These are phyloP conservation scores for Elgaria multicarinata DNA, from an alignment of 2,113 vertebrate genomes.

Conservation along the genomic window DNA sequence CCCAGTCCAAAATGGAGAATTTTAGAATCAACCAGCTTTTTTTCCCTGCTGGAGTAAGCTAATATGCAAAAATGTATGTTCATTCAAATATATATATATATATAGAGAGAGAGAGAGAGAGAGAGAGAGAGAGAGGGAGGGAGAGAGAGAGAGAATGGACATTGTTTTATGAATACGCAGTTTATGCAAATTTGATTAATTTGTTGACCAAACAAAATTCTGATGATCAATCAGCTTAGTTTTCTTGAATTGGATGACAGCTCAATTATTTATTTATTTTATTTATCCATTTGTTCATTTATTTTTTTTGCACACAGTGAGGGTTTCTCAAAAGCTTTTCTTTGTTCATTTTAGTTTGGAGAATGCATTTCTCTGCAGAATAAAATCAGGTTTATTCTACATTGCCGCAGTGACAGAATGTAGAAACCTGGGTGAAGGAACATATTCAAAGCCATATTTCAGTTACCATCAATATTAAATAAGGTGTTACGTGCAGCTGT, in stretches of 20 bases:
- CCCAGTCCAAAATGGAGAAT: neutral
- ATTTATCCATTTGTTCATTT: neutral
- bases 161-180: neutral
- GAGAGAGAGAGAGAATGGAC: neutral
- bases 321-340: neutral
- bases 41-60: neutral
- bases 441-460: constrained; percentile 61
- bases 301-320: neutral
- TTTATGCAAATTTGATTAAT: neutral
- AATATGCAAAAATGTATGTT: neutral
- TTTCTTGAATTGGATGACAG: neutral
- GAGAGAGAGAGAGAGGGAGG: neutral
- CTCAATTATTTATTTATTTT: neutral
- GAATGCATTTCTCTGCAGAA: neutral
- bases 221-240: neutral
- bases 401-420: constrained; percentile 35
- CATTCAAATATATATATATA: too few relatives aligned
- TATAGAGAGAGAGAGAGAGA: neutral
- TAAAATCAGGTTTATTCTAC: constrained; percentile 38
- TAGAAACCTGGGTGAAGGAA: constrained; percentile 57
- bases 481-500: constrained; percentile 69
- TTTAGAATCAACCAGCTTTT: neutral
- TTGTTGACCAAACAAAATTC: neutral
- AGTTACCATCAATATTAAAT: constrained; percentile 66
- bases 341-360: neutral